phyloP scores from a whole-genome alignment of 2,113 vertebrate genomes.

The Illadopsis cleaveri region DNA sequence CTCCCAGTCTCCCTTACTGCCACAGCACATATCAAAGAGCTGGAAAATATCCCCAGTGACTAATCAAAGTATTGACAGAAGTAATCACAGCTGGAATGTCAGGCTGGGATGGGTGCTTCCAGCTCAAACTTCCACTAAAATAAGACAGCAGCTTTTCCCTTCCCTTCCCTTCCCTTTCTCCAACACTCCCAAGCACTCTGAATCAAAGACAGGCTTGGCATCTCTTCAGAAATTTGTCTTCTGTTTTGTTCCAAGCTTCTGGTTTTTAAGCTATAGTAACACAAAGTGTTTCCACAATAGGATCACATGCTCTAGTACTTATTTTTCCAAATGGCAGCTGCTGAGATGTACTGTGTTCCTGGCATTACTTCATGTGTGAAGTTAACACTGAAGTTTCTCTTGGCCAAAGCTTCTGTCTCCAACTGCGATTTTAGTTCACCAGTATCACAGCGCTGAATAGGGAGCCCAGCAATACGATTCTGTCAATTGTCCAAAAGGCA shows the following conservation, averaged over 20 bases:
- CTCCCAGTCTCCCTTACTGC: not conserved
- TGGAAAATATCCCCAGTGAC: not conserved
- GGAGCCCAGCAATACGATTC: not conserved
- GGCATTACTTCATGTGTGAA: not conserved
- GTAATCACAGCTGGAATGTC: not conserved
- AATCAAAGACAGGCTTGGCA: not conserved
- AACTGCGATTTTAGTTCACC: fast-evolving
- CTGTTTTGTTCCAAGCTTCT: not conserved
- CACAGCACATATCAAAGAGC: not conserved
- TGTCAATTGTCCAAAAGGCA: not conserved
- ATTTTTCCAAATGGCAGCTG: not conserved
- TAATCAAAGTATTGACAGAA: not conserved
- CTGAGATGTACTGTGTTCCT: not conserved
- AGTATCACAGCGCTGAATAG: not conserved
- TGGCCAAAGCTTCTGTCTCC: not conserved
- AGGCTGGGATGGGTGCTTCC: not conserved
- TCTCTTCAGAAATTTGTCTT: not conserved
- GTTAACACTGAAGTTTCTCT: not conserved
- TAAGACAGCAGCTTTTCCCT: not conserved
- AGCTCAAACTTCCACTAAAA: not conserved
- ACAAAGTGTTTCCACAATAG: not conserved
- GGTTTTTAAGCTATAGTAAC: not conserved
- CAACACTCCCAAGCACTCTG: not conserved
- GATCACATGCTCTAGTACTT: not conserved
- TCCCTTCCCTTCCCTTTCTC: not conserved